Evolutionary conservation across 2,888 invertebrate species (phyloP), one percentile per base, ranked within the genome.

Genomic region (Athalia cordata): DNA sequence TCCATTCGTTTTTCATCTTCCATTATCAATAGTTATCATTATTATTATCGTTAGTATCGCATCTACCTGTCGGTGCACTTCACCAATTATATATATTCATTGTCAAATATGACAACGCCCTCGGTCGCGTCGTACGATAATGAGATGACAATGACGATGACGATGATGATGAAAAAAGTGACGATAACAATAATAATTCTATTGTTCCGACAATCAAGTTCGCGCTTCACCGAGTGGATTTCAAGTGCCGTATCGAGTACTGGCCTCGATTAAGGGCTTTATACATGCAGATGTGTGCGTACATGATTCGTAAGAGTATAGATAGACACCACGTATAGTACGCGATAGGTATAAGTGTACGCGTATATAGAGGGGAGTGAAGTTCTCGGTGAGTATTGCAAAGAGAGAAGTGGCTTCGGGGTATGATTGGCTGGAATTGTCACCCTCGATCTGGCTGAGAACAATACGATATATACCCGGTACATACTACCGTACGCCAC

Each of bases 381-480:
- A 70, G 29, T n/a, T 29, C 2, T 29, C 29, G 2, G 29, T 29
- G 29, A 29, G 55, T n/a, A 55, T 55, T 55, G 15, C 8, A 55
- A 15, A 15, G 43, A 64, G 62, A 15, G 50, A 72, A 47, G 74
- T 5, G 57, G 45, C 29, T 29, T 29, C 78, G 52, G 77, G 74
- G 68, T 78, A 78, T 83, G 85, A 86, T 86, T 85, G 86, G 84
- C 84, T 79, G 81, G 82, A 79, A 86, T 85, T 85, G 85, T 80
- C 78, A 83, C 68, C 83, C 78, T 78, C 79, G 82, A 83, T 86
- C 84, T 83, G 82, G 81, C 84, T 81, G 70, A 49, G 79, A 81
- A 86, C 86, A 86, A 85, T 85, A 82, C 29, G 29, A 29, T 29
- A 29, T 29, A 29, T 29, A 29, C 29, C 29, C 29, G 83, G 68